Conservation (phyloP, 2,113 vertebrate genomes). For the Oostethus manadensis region DNA sequence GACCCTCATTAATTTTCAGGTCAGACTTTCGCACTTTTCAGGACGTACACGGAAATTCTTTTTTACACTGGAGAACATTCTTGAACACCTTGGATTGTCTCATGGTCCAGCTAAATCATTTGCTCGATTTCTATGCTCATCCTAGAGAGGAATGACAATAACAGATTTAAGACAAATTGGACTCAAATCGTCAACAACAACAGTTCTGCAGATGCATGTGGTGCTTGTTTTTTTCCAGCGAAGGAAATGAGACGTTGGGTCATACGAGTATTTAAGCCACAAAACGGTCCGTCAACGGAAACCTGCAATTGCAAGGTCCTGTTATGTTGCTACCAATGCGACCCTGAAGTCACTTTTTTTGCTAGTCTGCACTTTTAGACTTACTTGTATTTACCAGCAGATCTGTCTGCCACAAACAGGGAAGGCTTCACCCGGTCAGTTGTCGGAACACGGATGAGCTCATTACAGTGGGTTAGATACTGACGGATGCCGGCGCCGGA, state of each 20-base stretch:
- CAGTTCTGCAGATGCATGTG: too few species aligned
- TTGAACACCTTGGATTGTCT: background rate
- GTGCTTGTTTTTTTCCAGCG: too few species aligned
- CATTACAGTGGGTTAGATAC: background rate
- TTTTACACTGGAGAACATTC: background rate
- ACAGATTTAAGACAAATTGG: too few species aligned
- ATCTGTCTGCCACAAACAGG: conserved; percentile 15
- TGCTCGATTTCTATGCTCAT: background rate
- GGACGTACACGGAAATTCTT: background rate
- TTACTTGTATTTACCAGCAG: conserved; percentile 21
- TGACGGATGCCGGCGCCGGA: background rate
- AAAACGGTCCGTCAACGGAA: too few species aligned
- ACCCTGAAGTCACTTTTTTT: conserved; percentile 64
- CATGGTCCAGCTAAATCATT: background rate
- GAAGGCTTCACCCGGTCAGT: conserved; percentile 8
- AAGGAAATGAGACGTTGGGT: too few species aligned
- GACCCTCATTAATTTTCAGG: background rate
- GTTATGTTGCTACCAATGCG: too few species aligned
- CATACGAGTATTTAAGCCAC: too few species aligned
- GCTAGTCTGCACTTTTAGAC: conserved; percentile 30
- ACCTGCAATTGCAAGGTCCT: too few species aligned
- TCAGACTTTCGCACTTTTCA: background rate
- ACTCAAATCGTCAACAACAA: too few species aligned
- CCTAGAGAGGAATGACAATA: too few species aligned
- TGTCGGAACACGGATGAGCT: background rate